A percentile compares a stretch with the other conserved stretches of the same genome.
Evolutionary conservation across 2,888 invertebrate species (phyloP).

Genomic region (Cataglyphis albicans): DNA sequence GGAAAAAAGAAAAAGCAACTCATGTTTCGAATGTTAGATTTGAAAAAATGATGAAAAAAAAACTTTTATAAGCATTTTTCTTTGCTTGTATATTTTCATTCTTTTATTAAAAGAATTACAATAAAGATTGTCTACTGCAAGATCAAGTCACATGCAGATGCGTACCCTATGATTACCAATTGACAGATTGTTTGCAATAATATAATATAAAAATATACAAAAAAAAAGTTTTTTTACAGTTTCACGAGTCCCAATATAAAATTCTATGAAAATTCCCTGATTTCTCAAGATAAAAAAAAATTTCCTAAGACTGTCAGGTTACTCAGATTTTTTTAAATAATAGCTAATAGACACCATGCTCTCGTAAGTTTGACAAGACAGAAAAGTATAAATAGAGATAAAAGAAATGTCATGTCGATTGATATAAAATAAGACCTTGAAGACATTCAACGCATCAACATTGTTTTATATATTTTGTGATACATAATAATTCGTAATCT

Average conservation of each 20-base stretch:
- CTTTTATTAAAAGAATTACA: neutral
- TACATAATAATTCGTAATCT: conserved; percentile 33
- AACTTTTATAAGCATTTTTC: neutral
- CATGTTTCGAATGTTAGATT: neutral
- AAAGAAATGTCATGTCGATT: neutral
- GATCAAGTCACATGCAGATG: neutral
- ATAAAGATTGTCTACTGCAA: neutral
- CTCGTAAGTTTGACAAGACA: neutral
- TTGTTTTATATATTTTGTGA: conserved; percentile 34
- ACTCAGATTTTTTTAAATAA: neutral
- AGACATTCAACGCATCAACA: conserved; percentile 32
- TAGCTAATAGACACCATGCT: neutral
- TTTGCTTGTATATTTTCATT: neutral
- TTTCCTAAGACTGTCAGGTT: neutral
- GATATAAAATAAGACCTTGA: conserved; percentile 28
- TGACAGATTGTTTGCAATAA: neutral
- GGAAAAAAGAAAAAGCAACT: neutral
- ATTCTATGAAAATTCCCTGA: neutral
- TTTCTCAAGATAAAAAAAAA: neutral
- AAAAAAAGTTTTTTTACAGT: neutral
- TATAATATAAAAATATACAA: neutral
- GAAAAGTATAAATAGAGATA: neutral
- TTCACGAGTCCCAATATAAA: neutral
- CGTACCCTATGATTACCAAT: neutral
- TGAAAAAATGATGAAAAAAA: neutral